Conservation (phyloP, 1,140 invertebrate species). For the Drosophila dunni region DNA sequence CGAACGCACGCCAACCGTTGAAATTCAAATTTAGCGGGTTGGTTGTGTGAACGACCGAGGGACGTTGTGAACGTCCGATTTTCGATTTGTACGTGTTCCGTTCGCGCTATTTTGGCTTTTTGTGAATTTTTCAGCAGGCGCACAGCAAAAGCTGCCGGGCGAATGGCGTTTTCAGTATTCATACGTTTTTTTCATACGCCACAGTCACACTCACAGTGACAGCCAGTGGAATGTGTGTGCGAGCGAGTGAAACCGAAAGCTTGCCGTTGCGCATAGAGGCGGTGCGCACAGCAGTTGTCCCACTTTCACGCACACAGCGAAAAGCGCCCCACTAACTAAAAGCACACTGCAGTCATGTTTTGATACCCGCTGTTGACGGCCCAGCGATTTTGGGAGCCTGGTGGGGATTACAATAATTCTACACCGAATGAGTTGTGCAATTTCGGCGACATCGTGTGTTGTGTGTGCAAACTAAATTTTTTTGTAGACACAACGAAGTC, state of each 20-base stretch:
- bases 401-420: constrained; percentile 81
- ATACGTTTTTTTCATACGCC: neutral
- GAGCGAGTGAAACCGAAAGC: neutral
- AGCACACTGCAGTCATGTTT: constrained; percentile 52
- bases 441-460: constrained; percentile 53
- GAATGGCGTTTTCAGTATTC: constrained; percentile 11
- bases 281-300: constrained; percentile 40
- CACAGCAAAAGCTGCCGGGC: constrained; percentile 47
- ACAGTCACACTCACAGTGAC: neutral
- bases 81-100: constrained; percentile 73
- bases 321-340: constrained; percentile 38
- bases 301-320: constrained; percentile 29
- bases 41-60: constrained; percentile 38
- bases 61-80: constrained; percentile 57
- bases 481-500: constrained; percentile 69
- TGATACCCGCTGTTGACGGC: neutral
- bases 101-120: constrained; percentile 81
- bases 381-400: constrained; percentile 56
- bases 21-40: constrained; percentile 46
- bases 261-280: constrained; percentile 36
- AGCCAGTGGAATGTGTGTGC: neutral
- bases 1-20: neutral
- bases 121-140: constrained; percentile 77
- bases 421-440: constrained; percentile 82
- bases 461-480: constrained; percentile 33